Base-by-base conservation (phyloP, 1,140 invertebrate genomes). In the Rhopalosiphum padi region DNA sequence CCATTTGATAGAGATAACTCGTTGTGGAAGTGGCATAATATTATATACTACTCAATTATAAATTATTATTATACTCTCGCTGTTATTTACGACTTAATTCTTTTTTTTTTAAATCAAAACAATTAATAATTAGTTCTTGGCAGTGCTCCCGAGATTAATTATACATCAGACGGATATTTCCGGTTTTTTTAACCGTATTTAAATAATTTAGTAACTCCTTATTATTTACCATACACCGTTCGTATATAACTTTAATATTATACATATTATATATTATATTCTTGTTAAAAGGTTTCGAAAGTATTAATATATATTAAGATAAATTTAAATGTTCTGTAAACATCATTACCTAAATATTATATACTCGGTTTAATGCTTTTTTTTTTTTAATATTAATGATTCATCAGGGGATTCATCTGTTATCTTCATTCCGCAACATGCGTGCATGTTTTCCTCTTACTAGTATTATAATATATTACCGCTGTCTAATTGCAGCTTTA, bases 301-400 rank as follows among this genome's bases (percentile, higher is more conserved):
- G 30, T 68, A 68, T 30, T 30, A 68, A 68, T 68, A n/a, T 68
- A 11, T 60, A 68, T 30, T 60, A 25, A n/a, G 30, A 77, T 35
- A 77, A 77, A 77, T 77, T 77, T 77, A 77, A 77, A 77, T n/a
- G n/a, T 77, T n/a, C 30, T 77, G 15, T 77, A 77, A 77, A 77
- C 60, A 77, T n/a, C n/a, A 68, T n/a, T 77, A 77, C n/a, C 60
- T 77, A 77, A 77, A 77, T n/a, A 77, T 77, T 77, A 77, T 77
- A n/a, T 18, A n/a, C n/a, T 77, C 30, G n/a, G 30, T 21, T 77
- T 18, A 77, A 77, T 77, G 30, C n/a, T 77, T 77, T 77, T 77
- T 68, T 68, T 53, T 53, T 53, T 53, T 53, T 22, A 15, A n/a
- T 77, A 77, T 77, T 77, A n/a, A 77, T 77, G 15, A 77, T 77